Conservation (phyloP, 2,113 vertebrate genomes). For the Phaethornis superciliosus region DNA sequence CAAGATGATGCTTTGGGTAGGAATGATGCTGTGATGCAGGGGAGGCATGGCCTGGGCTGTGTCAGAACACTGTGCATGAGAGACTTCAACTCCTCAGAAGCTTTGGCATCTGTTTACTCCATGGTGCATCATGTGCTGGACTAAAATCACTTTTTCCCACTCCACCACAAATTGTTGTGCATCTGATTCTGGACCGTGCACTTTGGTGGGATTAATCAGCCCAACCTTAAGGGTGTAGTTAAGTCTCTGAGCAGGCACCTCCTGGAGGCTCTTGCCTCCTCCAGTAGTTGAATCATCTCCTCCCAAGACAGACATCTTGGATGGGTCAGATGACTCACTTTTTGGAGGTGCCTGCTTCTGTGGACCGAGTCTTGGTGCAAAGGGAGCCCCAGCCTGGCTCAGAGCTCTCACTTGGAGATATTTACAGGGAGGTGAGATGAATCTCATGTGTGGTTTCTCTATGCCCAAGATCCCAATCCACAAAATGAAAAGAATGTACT, state of each 20-base stretch:
- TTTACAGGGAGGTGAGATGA: neutral
- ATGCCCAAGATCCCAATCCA: neutral
- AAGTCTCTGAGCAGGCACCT: neutral
- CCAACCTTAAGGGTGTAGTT: neutral
- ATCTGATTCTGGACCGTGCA: neutral
- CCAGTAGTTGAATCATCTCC: neutral
- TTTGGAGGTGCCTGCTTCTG: neutral
- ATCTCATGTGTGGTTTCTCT: neutral
- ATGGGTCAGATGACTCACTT: neutral
- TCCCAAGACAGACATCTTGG: neutral
- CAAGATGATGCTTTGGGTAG: neutral
- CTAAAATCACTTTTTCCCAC: neutral
- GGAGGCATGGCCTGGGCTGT: neutral
- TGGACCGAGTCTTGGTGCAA: neutral
- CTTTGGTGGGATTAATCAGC: neutral
- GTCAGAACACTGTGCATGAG: fast-evolving
- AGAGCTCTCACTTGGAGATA: neutral
- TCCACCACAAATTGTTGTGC: neutral
- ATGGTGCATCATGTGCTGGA: neutral
- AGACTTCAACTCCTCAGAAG: neutral
- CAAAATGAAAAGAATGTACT: neutral
- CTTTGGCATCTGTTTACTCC: neutral
- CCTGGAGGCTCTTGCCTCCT: neutral
- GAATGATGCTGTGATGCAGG: neutral
- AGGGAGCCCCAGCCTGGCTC: neutral